Evolutionary conservation across 2,888 invertebrate genomes (phyloP), one percentile per base, ranked within the genome.

Genomic region (Morpho achilles): DNA sequence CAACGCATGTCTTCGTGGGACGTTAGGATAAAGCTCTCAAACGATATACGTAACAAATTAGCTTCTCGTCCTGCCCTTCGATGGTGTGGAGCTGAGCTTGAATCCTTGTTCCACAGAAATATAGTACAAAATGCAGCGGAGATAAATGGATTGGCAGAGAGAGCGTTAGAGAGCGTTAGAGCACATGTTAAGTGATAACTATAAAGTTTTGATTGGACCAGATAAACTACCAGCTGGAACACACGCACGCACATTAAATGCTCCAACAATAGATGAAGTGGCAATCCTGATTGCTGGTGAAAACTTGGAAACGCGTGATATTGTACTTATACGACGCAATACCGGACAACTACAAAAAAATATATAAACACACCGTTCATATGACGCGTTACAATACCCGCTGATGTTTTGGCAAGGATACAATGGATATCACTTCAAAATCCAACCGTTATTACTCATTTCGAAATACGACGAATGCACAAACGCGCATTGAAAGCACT

Each of bases 111-210:
- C 16, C 16, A 16, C 16, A 16, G 16, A 16, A 16, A 16, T 16
- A 16, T 16, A 16, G 16, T 16, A 16, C 16, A 16, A 16, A 16
- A 16, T 16, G 16, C 16, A 16, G 16, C 16, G 16, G 16, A 16
- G 16, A 16, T 16, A 16, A 16, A 16, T 16, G 16, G 16, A 16
- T 16, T 16, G 16, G 16, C 16, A 16, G 16, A 16, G 16, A 16
- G 16, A 16, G 16, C 16, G 16, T 16, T 16, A 16, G 16, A 16
- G 16, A 16, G 65, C 67, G 45, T 65, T 67, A 53, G 67, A 69
- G 60, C 67, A 66, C 62, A 72, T 76, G 72, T 73, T 70, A 69
- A 60, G 48, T 66, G 71, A 74, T 69, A 61, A 71, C 59, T 65
- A 70, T 58, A 69, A 69, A 68, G 63, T 74, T 63, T 69, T 74